Evolutionary conservation across 2,797 vertebrate genomes (phyloP).

Genomic region (Thalassophryne amazonica): DNA sequence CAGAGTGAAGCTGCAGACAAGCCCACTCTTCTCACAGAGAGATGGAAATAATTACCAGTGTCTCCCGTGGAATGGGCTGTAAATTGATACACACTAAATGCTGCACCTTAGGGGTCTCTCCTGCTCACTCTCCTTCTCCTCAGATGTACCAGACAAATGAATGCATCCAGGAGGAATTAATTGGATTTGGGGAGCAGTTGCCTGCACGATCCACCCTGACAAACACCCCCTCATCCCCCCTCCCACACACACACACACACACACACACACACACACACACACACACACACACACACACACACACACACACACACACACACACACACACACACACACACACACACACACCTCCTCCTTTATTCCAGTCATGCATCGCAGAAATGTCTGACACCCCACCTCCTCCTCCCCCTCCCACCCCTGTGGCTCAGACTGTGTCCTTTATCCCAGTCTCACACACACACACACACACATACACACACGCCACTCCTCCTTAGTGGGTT

Average conservation of each 20-base stretch:
- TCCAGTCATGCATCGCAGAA: slow-evolving; percentile 75
- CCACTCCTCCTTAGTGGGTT: slow-evolving; percentile 50
- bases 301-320: slow-evolving; percentile 10
- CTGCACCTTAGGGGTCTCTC: slow-evolving; percentile 62
- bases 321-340: slow-evolving; percentile 23
- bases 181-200: slow-evolving; percentile 78
- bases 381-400: slow-evolving; percentile 59
- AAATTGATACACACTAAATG: slow-evolving; percentile 77
- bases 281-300: slow-evolving; percentile 24
- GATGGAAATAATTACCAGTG: slow-evolving; percentile 74
- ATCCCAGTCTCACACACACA: slow-evolving; percentile 14
- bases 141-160: slow-evolving; percentile 72
- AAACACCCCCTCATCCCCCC: slow-evolving; percentile 44
- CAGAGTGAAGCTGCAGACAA: slow-evolving; percentile 48
- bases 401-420: slow-evolving; percentile 25
- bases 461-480: slow-evolving; percentile 24
- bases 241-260: no score
- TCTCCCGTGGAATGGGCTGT: slow-evolving; percentile 70
- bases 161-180: slow-evolving; percentile 80
- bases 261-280: slow-evolving; percentile 9
- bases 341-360: slow-evolving; percentile 59
- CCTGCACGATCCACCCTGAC: slow-evolving; percentile 69
- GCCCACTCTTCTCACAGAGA: slow-evolving; percentile 54
- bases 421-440: slow-evolving; percentile 63
- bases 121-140: slow-evolving; percentile 31